A percentile compares a stretch with the other conserved stretches of the same genome.
These are phyloP conservation scores for Gymnosoma rotundatum DNA, from an alignment of 2,888 invertebrate species.

Conservation along the genomic window DNA sequence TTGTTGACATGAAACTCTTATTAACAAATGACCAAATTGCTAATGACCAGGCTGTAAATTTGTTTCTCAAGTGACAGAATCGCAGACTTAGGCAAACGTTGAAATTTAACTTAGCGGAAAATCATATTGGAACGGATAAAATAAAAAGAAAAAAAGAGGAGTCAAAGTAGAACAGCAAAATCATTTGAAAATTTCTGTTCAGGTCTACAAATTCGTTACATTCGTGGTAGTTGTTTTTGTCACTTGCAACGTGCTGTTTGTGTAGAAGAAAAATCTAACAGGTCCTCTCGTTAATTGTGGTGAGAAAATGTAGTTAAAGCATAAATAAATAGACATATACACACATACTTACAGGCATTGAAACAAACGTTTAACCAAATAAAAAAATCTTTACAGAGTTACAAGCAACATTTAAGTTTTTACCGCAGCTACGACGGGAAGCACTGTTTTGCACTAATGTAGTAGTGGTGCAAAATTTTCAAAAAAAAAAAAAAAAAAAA, in stretches of 20 bases:
- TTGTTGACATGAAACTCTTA: neutral
- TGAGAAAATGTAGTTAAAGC: conserved; percentile 29
- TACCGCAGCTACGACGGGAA: neutral
- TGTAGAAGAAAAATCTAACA: conserved; percentile 27
- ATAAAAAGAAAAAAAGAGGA: neutral
- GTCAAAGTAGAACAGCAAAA: conserved; percentile 29
- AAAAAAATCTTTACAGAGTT: neutral
- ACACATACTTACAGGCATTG: too few relatives aligned
- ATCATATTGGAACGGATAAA: neutral
- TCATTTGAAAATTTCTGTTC: conserved; percentile 22
- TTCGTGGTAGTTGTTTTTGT: neutral
- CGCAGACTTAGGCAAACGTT: conserved; percentile 49
- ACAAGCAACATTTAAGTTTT: neutral
- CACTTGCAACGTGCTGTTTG: neutral
- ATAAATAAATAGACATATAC: neutral
- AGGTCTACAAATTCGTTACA: conserved; percentile 29
- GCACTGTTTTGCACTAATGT: neutral
- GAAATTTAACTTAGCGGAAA: conserved; percentile 44
- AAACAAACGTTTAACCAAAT: neutral
- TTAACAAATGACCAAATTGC: conserved; percentile 24
- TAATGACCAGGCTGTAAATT: conserved; percentile 55
- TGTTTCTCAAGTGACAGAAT: conserved; percentile 56
- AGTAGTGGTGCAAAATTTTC: neutral
- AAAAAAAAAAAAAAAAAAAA: neutral
- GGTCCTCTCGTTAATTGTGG: conserved; percentile 40